These are phyloP conservation scores for Drosophila kepulauana DNA, from an alignment of 1,140 invertebrate genomes.

Conservation along the genomic window DNA sequence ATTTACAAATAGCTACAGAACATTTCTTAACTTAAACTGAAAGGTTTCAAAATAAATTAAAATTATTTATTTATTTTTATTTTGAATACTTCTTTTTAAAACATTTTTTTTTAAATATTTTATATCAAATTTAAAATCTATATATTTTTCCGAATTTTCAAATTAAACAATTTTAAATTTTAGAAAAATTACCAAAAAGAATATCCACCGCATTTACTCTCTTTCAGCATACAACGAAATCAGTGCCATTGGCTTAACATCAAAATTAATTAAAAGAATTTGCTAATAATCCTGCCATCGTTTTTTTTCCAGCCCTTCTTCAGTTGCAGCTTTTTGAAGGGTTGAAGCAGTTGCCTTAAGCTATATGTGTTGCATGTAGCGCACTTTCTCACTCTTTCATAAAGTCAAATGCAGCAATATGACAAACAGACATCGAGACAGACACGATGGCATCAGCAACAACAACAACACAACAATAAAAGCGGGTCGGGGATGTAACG, in stretches of 20 bases:
- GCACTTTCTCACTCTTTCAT: constrained; percentile 14
- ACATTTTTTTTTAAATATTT: no score
- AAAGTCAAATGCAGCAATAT: constrained; percentile 57
- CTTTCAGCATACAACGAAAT: not conserved
- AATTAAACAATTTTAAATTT: no score
- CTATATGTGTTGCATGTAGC: constrained; percentile 43
- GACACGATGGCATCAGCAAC: constrained; percentile 5
- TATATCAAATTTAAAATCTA: no score
- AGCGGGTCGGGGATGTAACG: not conserved
- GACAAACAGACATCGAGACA: constrained; percentile 50
- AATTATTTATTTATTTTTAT: no score
- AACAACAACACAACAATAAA: constrained; percentile 6
- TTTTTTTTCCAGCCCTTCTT: not conserved
- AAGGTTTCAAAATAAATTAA: no score
- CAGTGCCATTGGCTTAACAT: constrained; percentile 37
- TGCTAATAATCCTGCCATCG: constrained; percentile 38
- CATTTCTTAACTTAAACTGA: no score
- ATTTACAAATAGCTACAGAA: no score
- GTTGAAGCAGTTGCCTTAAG: constrained; percentile 33
- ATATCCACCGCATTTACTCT: not conserved
- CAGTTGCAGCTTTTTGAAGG: not conserved
- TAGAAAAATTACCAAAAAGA: no score
- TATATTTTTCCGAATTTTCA: no score
- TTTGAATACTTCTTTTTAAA: no score
- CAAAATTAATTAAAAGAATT: constrained; percentile 56